These are phyloP conservation scores for Drosophila repletoides DNA, from an alignment of 1,140 invertebrate genomes.

Conservation along the genomic window DNA sequence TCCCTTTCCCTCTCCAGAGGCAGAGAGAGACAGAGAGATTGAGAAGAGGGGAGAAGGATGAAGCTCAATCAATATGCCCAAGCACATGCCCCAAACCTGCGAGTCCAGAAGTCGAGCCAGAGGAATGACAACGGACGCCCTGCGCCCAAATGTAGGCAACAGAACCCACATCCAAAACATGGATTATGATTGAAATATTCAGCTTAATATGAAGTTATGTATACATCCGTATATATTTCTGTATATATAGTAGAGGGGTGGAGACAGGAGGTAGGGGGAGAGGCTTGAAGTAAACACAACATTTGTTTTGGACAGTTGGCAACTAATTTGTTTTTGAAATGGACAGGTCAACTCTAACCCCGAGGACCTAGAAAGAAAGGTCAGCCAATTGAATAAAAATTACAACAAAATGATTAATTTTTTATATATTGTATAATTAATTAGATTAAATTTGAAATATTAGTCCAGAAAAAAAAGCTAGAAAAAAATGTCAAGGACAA, in stretches of 20 bases:
- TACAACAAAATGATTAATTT: too few species aligned
- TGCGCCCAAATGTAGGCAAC: slow-evolving; percentile 6
- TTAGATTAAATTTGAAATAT: too few species aligned
- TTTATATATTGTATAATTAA: too few species aligned
- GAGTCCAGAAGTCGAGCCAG: neutral
- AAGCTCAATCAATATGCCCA: neutral
- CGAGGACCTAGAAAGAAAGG: slow-evolving; percentile 45
- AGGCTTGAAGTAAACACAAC: slow-evolving; percentile 29
- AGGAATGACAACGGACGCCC: neutral
- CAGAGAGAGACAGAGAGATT: neutral
- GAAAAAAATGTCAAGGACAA: neutral
- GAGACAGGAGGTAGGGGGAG: neutral
- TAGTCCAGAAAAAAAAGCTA: neutral
- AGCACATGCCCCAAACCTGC: slow-evolving; percentile 5
- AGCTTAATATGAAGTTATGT: slow-evolving; percentile 37
- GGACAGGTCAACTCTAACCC: slow-evolving; percentile 37
- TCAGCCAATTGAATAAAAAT: slow-evolving; percentile 66
- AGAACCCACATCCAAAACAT: neutral
- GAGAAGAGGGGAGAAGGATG: neutral
- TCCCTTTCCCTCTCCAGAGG: too few species aligned
- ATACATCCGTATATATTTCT: slow-evolving; percentile 10
- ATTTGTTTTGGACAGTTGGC: slow-evolving; percentile 78
- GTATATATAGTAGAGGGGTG: neutral
- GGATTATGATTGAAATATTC: slow-evolving; percentile 62
- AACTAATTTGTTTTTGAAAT: slow-evolving; percentile 73